Conservation (phyloP, 1,140 invertebrate species). For the Streblospio benedicti region DNA sequence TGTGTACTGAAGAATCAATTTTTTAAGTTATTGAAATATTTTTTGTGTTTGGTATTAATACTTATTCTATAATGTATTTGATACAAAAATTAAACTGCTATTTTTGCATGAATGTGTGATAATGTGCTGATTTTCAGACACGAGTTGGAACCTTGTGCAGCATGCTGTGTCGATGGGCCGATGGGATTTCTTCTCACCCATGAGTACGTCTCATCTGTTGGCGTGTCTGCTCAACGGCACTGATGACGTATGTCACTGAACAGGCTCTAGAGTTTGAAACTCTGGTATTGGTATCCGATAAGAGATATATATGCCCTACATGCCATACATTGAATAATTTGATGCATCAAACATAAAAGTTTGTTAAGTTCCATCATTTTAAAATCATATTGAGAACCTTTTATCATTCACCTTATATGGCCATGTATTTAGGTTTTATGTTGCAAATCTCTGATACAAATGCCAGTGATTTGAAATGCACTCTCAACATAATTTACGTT, state of each 20-base stretch:
- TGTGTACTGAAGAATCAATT: constrained; percentile 40
- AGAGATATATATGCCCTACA: too few species aligned
- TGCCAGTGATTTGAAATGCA: too few species aligned
- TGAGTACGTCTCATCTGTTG: constrained; percentile 18
- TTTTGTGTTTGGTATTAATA: constrained; percentile 25
- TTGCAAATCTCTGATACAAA: too few species aligned
- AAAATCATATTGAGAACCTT: too few species aligned
- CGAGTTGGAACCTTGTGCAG: constrained; percentile 18
- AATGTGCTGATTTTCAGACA: constrained; percentile 23
- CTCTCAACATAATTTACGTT: too few species aligned
- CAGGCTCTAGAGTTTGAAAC: too few species aligned
- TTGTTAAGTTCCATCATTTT: too few species aligned
- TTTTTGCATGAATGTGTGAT: background rate
- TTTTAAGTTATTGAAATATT: constrained; percentile 41
- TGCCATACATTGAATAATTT: too few species aligned
- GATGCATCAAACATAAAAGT: too few species aligned
- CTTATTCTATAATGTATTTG: constrained; percentile 15
- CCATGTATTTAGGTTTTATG: too few species aligned
- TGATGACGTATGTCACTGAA: constrained; percentile 40
- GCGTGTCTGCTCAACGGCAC: constrained; percentile 33
- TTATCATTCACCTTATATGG: too few species aligned
- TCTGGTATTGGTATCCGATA: too few species aligned
- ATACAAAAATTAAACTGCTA: background rate
- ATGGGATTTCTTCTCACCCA: constrained; percentile 29
- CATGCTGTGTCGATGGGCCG: constrained; percentile 23